A percentile compares a stretch with the other conserved stretches of the same genome.
Conservation (phyloP, 2,797 vertebrate genomes). For the Paratrypauchen microcephalus region DNA sequence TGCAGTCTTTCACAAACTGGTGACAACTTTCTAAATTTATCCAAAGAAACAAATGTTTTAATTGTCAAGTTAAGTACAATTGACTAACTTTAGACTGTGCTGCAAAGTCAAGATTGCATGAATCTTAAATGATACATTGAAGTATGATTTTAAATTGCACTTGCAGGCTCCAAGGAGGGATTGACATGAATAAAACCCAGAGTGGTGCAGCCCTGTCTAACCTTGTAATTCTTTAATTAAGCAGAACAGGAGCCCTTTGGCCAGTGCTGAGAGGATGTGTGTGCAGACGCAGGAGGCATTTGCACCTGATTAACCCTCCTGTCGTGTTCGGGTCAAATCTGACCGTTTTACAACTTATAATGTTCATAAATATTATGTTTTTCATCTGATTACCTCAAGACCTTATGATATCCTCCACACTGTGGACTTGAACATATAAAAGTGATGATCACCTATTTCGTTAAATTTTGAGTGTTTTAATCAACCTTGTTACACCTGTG, state of each 20-base stretch:
- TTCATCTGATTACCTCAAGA: too few species aligned
- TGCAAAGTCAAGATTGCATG: not conserved
- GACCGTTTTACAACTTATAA: too few species aligned
- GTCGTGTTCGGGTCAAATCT: too few species aligned
- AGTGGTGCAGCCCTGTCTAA: constrained; percentile 37
- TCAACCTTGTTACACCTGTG: too few species aligned
- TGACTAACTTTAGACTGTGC: not conserved
- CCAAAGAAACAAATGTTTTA: too few species aligned
- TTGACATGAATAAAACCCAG: constrained; percentile 44
- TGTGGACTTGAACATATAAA: too few species aligned
- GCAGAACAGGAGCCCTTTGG: constrained; percentile 42
- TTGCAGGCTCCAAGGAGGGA: constrained; percentile 12
- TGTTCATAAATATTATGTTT: too few species aligned
- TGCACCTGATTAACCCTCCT: constrained; percentile 63
- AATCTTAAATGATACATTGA: not conserved
- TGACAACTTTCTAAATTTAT: too few species aligned
- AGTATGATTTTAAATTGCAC: not conserved
- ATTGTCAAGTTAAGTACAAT: not conserved
- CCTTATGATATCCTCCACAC: too few species aligned
- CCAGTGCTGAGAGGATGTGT: constrained; percentile 41
- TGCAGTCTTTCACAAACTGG: too few species aligned
- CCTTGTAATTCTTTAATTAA: constrained; percentile 62
- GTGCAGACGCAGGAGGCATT: constrained; percentile 46
- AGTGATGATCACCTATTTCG: too few species aligned
- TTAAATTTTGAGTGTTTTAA: too few species aligned